Evolutionary conservation across 2,888 invertebrate genomes (phyloP).

Genomic region (Melikaiella ostensackeni): DNA sequence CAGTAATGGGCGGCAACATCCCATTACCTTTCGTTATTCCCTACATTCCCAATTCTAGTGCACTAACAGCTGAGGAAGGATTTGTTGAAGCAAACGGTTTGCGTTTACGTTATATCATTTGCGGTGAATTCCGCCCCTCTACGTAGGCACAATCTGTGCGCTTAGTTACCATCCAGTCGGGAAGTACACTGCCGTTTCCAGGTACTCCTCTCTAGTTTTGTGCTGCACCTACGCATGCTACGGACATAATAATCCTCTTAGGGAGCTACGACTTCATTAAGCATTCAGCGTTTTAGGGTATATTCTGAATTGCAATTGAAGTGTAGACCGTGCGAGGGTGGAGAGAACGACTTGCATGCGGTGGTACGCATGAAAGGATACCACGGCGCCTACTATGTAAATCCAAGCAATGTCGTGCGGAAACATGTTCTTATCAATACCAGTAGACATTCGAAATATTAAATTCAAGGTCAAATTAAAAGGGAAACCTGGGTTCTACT

Average conservation of each 20-base stretch:
- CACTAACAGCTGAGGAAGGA: slow-evolving; percentile 27
- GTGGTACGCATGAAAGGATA: slow-evolving; percentile 30
- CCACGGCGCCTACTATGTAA: slow-evolving; percentile 27
- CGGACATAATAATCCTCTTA: slow-evolving; percentile 68
- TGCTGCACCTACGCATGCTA: slow-evolving; percentile 31
- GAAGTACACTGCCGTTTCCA: slow-evolving; percentile 8
- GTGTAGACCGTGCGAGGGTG: slow-evolving; percentile 1
- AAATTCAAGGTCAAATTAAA: not conserved
- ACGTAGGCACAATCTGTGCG: slow-evolving; percentile 13
- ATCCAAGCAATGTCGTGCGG: slow-evolving; percentile 16
- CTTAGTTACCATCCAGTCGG: slow-evolving; percentile 29
- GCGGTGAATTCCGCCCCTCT: slow-evolving; percentile 13
- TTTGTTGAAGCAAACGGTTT: slow-evolving; percentile 24
- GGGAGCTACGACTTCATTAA: slow-evolving; percentile 66
- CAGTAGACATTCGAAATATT: not conserved
- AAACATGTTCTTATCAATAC: not conserved
- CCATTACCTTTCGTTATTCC: slow-evolving; percentile 5
- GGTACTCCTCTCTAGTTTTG: slow-evolving; percentile 11
- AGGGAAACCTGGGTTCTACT: too few relatives aligned
- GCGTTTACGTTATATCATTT: slow-evolving; percentile 34
- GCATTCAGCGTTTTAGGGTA: slow-evolving; percentile 64
- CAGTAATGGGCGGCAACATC: not conserved
- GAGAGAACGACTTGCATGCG: slow-evolving; percentile 13
- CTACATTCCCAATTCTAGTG: slow-evolving; percentile 23
- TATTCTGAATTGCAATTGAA: slow-evolving; percentile 48